A percentile compares a stretch with the other conserved stretches of the same genome.
phyloP scores from a whole-genome alignment of 1,140 invertebrate genomes.

The Spodoptera litura region DNA sequence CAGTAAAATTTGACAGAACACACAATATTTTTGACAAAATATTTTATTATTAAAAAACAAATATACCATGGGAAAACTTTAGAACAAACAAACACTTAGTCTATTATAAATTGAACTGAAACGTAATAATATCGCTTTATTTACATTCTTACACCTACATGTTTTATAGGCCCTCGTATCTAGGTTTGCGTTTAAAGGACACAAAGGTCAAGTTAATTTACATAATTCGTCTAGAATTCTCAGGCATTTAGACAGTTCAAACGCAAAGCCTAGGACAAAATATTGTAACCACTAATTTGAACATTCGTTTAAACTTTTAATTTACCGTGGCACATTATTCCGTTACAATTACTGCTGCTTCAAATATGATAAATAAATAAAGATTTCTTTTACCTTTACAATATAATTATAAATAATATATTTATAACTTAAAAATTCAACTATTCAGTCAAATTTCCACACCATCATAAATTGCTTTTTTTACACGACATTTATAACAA shows the following conservation, averaged over 20 bases:
- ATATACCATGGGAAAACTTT: conserved; percentile 48
- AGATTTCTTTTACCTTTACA: background rate
- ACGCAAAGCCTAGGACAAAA: conserved; percentile 4
- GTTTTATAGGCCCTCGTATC: background rate
- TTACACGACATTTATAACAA: conserved; percentile 23
- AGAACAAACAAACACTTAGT: conserved; percentile 56
- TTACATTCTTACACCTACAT: conserved; percentile 51
- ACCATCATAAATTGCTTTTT: conserved; percentile 4
- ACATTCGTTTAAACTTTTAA: conserved; percentile 19
- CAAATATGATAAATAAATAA: conserved; percentile 12
- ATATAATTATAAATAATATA: conserved; percentile 5
- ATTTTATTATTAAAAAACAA: conserved; percentile 53
- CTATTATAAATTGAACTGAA: conserved; percentile 38
- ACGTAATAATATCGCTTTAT: conserved; percentile 48
- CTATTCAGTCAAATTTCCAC: conserved; percentile 45
- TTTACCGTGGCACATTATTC: conserved; percentile 5
- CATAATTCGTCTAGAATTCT: too few relatives aligned
- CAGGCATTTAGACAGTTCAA: background rate
- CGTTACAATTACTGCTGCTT: background rate
- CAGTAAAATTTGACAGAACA: background rate
- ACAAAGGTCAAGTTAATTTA: too few relatives aligned
- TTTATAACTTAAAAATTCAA: conserved; percentile 41
- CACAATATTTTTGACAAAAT: conserved; percentile 45
- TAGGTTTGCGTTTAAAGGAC: background rate
- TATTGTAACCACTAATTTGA: conserved; percentile 2